Conservation (phyloP, 2,888 invertebrate species). For the Aethes cnicana region DNA sequence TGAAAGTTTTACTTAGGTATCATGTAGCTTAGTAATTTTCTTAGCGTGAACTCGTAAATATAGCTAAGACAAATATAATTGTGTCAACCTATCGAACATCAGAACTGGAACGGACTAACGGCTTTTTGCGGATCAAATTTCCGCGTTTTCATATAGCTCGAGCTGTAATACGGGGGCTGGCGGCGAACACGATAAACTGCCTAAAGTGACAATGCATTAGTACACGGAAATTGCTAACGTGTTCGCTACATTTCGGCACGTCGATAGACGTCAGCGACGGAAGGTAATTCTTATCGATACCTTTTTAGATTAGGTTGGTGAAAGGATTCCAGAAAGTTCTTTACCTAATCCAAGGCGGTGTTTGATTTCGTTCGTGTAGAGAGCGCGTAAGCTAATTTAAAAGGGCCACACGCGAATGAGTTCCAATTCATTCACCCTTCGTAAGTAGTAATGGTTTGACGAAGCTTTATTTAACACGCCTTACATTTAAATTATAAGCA, state of each 20-base stretch:
- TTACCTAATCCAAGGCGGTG: conserved; percentile 11
- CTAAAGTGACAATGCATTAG: conserved; percentile 30
- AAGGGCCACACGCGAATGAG: neutral
- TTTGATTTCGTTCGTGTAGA: conserved; percentile 7
- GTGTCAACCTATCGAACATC: too few species aligned
- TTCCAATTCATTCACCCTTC: neutral
- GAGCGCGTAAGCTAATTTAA: conserved; percentile 9
- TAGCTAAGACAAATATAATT: too few species aligned
- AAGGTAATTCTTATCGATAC: conserved; percentile 27
- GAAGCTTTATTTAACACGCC: too few species aligned
- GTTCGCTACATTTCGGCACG: conserved; percentile 19
- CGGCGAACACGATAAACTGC: neutral
- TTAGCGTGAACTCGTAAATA: too few species aligned
- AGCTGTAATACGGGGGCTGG: neutral
- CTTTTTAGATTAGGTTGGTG: conserved; percentile 28
- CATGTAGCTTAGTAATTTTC: too few species aligned
- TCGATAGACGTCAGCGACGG: conserved; percentile 12
- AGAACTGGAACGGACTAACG: neutral
- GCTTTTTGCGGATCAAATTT: neutral
- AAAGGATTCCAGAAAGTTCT: conserved; percentile 18
- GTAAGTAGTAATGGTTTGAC: too few species aligned
- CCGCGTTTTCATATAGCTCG: neutral
- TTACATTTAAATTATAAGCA: too few species aligned
- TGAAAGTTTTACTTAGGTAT: too few species aligned
- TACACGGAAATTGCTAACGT: conserved; percentile 29